Conservation (phyloP, 2,888 invertebrate species). For the Oscheius sp. region DNA sequence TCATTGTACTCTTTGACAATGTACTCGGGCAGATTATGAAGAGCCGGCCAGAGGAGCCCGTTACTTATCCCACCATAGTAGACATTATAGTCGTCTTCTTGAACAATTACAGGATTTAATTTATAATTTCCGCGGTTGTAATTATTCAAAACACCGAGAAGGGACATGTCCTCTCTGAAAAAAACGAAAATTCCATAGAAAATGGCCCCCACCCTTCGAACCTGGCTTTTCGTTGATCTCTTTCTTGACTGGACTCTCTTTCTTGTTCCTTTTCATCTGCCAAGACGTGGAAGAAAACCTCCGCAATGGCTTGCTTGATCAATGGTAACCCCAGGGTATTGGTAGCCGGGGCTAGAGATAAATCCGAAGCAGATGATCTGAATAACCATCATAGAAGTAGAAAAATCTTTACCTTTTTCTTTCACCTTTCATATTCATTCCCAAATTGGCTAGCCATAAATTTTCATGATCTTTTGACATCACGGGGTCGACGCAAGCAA, state of each 20-base stretch:
- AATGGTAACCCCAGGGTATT: constrained; percentile 72
- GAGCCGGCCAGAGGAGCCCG: constrained; percentile 73
- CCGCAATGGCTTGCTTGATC: constrained; percentile 70
- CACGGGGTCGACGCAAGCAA: constrained; percentile 73
- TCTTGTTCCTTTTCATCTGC: constrained; percentile 69
- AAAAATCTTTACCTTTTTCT: constrained; percentile 40
- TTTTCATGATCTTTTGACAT: constrained; percentile 72
- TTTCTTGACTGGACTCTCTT: constrained; percentile 47
- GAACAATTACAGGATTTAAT: constrained; percentile 72
- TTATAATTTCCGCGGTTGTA: constrained; percentile 72
- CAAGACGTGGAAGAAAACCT: constrained; percentile 71
- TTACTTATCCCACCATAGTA: constrained; percentile 70
- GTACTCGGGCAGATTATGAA: constrained; percentile 73
- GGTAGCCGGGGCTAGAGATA: constrained; percentile 65
- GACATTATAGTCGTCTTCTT: constrained; percentile 59
- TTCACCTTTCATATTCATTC: constrained; percentile 70
- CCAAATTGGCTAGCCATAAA: constrained; percentile 73
- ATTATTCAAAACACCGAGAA: constrained; percentile 71
- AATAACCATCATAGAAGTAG: background rate
- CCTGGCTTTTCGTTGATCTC: constrained; percentile 52
- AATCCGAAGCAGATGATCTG: constrained; percentile 37
- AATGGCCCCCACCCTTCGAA: background rate
- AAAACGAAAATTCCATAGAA: background rate
- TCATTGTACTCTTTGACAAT: constrained; percentile 72
- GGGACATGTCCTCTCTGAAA: constrained; percentile 70